Evolutionary conservation across 2,113 vertebrate genomes (phyloP), one percentile per base, ranked within the genome.

Genomic region (Strix aluco): DNA sequence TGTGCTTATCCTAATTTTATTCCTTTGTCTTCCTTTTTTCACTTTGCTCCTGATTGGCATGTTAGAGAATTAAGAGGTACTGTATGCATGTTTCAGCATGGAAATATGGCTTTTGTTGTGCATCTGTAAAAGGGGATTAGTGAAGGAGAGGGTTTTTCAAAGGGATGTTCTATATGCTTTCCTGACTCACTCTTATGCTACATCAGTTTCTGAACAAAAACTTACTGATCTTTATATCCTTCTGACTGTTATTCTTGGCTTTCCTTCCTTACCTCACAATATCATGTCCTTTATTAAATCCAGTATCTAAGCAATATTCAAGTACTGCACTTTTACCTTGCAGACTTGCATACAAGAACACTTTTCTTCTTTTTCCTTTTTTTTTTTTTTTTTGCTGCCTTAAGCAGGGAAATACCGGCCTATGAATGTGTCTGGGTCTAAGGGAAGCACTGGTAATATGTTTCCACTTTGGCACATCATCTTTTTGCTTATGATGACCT

Each of bases 41-140:
- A 86, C 93, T 94, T 95, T 95, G 95, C 95, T 96, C 65, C 97
- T 96, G 90, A 74, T 85, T 95, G 97, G 87, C 97, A 96, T 93
- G 92, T 96, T 97, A 96, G 96, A 97, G 96, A 97, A 95, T 84
- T 55, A 75, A 96, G 96, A 98, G 96, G 97, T 98, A 97, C 97
- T 97, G 97, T 96, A 96, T 96, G 97, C 96, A 97, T 96, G 96
- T 93, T 97, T 97, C 26, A 22, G 94, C 89, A 92, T 97, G 96
- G 92, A 81, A 95, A 90, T 96, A 73, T 0, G 6, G 81, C 87
- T 90, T 90, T 92, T 83, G 26, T 86, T 95, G 34, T 94, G n/a
- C 73, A 83, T 90, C 88, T 81, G 26, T 67, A 93, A 77, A 63
- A 84, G 71, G 84, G 79, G 40, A 55, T 71, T 78, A 8, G 23